These are phyloP conservation scores for Platanista minor DNA, from an alignment of 2,113 vertebrate species.

Conservation along the genomic window DNA sequence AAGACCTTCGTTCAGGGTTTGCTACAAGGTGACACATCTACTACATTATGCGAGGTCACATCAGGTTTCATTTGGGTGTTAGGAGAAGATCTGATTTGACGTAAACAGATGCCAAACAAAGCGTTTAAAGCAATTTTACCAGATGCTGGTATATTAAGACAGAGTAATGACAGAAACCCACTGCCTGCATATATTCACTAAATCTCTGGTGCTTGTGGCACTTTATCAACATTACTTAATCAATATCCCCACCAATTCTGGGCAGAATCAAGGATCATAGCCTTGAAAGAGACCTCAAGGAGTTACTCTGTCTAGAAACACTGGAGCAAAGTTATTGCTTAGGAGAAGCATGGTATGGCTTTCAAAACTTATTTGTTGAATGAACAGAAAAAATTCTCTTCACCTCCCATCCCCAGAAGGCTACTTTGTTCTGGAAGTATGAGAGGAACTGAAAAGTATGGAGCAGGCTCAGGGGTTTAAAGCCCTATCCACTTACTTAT, in stretches of 20 bases:
- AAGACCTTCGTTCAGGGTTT: conserved; percentile 51
- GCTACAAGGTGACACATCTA: conserved; percentile 73
- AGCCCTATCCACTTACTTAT: conserved; percentile 8
- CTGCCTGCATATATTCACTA: background rate
- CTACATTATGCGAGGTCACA: conserved; percentile 64
- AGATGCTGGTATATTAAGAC: background rate
- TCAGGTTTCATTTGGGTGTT: conserved; percentile 57
- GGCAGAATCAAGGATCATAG: conserved; percentile 17
- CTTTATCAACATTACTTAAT: background rate
- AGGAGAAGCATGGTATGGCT: conserved; percentile 1
- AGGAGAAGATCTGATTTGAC: conserved; percentile 70
- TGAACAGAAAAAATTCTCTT: conserved; percentile 32
- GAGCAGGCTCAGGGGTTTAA: background rate
- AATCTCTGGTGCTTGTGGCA: background rate
- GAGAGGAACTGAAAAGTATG: background rate
- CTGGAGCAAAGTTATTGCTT: conserved; percentile 10
- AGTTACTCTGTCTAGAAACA: background rate
- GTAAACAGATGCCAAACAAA: conserved; percentile 73
- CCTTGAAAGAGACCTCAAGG: background rate
- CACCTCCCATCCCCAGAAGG: conserved; percentile 2
- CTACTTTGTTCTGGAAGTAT: background rate
- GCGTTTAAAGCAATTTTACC: conserved; percentile 4
- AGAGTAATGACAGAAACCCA: accelerated
- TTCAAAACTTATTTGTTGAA: conserved; percentile 38
- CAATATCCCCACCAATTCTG: background rate